Conservation (phyloP, 2,888 invertebrate genomes). For the Cephus nigrinus region DNA sequence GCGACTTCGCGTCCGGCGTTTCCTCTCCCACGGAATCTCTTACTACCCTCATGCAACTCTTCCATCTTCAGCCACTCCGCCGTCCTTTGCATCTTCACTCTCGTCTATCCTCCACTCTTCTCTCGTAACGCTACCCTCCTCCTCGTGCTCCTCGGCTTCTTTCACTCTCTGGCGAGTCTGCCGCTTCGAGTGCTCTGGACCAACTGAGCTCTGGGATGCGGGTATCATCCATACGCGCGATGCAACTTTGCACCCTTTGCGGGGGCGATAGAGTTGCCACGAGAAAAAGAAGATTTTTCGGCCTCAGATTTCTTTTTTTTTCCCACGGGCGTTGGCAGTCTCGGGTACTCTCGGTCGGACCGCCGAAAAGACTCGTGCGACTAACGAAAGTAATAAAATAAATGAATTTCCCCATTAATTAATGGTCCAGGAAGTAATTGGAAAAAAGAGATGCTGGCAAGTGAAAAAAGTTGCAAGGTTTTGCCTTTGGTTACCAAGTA, state of each 20-base stretch:
- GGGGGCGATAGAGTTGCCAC: slow-evolving; percentile 9
- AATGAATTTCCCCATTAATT: neutral
- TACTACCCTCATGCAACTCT: neutral
- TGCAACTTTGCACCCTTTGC: slow-evolving; percentile 5
- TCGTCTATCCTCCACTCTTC: neutral
- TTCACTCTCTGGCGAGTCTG: neutral
- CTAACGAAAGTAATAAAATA: neutral
- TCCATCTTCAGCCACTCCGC: neutral
- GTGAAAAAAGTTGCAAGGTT: neutral
- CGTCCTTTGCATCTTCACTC: neutral
- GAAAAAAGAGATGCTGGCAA: neutral
- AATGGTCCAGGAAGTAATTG: neutral
- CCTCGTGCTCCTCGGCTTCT: neutral
- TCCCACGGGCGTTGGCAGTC: neutral
- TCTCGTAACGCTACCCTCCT: neutral
- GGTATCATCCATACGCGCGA: neutral
- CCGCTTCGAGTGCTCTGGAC: neutral
- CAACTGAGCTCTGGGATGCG: neutral
- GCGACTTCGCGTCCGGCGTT: neutral
- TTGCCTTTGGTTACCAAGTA: neutral
- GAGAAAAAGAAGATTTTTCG: neutral
- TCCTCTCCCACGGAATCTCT: neutral
- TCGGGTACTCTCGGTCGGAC: neutral
- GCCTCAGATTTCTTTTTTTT: neutral
- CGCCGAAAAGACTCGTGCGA: neutral